These are phyloP conservation scores for Arvicanthis niloticus DNA, from an alignment of 2,113 vertebrate species.

Conservation along the genomic window DNA sequence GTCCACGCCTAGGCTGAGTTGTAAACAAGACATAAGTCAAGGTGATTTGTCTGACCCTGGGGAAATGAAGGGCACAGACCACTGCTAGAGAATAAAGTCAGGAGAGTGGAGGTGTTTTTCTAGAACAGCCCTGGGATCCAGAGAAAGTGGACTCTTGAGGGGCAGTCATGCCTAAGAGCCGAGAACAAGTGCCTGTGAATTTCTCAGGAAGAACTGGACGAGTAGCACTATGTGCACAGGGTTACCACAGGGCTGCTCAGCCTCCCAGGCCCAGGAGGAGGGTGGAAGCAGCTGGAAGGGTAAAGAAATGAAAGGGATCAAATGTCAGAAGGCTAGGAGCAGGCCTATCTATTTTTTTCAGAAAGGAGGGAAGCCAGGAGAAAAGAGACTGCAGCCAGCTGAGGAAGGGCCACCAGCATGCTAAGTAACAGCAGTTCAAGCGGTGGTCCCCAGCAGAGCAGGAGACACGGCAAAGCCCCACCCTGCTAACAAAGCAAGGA, in stretches of 20 bases:
- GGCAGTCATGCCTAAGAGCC: not conserved
- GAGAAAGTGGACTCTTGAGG: not conserved
- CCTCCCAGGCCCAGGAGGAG: not conserved
- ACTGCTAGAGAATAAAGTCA: not conserved
- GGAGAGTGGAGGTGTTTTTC: fast-evolving
- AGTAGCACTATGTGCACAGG: fast-evolving
- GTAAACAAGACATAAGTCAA: not conserved
- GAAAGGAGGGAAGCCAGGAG: not conserved
- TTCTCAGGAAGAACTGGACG: not conserved
- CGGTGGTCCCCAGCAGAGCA: not conserved
- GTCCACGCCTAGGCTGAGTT: not conserved
- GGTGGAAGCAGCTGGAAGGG: too few relatives aligned
- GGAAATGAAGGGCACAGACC: not conserved
- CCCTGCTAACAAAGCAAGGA: fast-evolving
- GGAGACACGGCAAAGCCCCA: not conserved
- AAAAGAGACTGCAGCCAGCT: not conserved
- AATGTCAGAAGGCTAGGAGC: not conserved
- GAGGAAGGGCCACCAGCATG: fast-evolving
- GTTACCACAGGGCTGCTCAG: too few relatives aligned
- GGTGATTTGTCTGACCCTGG: not conserved
- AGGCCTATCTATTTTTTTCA: not conserved
- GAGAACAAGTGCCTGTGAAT: not conserved
- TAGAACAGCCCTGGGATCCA: not conserved
- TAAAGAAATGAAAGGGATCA: not conserved
- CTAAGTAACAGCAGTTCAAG: fast-evolving